Conservation (phyloP, 2,888 invertebrate genomes). For the Cheilosia pagana region DNA sequence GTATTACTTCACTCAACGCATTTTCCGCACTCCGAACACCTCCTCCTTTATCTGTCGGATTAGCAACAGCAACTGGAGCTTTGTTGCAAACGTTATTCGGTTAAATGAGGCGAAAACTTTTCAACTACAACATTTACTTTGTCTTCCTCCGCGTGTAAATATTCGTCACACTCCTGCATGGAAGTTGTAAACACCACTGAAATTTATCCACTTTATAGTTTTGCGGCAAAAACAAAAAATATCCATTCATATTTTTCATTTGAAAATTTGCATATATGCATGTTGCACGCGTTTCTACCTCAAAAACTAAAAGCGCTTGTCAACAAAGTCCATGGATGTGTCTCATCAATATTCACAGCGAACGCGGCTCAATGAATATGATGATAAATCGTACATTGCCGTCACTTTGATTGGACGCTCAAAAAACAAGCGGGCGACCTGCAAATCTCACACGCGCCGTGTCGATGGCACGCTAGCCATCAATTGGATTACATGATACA, state of each 20-base stretch:
- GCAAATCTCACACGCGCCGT: constrained; percentile 18
- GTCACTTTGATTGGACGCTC: constrained; percentile 55
- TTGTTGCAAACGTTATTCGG: no score
- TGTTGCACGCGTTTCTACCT: neutral
- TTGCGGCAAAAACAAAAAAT: neutral
- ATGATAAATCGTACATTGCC: constrained; percentile 61
- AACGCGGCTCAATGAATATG: constrained; percentile 53
- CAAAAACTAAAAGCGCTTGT: neutral
- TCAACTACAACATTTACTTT: no score
- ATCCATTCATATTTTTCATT: neutral
- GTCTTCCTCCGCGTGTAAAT: no score
- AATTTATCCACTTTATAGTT: neutral
- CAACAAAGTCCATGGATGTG: neutral
- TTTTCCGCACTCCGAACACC: no score
- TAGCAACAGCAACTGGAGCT: no score
- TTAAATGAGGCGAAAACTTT: no score
- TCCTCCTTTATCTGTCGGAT: no score
- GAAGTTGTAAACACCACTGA: no score
- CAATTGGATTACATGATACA: constrained; percentile 60
- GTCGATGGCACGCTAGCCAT: neutral
- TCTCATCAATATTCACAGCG: constrained; percentile 46
- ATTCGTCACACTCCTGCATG: no score
- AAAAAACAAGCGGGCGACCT: constrained; percentile 36
- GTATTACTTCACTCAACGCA: no score
- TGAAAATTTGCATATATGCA: neutral